Evolutionary conservation across 2,113 vertebrate species (phyloP).

Genomic region (Podilymbus podiceps): DNA sequence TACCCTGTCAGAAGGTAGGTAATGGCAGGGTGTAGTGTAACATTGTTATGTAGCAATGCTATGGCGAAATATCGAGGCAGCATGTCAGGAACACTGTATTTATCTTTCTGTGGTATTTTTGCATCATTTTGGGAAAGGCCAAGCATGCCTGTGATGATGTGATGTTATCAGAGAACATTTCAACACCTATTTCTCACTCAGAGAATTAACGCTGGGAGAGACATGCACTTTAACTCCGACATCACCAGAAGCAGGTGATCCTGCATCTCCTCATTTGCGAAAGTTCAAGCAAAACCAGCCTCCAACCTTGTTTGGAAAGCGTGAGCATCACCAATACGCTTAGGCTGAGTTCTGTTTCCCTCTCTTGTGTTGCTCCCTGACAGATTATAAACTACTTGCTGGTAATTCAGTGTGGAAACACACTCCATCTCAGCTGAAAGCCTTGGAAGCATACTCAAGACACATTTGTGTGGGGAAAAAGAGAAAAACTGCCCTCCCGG

Average conservation of each 20-base stretch:
- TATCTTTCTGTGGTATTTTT: conserved; percentile 36
- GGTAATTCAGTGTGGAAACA: neutral
- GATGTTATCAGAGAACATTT: neutral
- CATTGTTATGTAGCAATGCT: neutral
- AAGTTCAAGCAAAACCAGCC: neutral
- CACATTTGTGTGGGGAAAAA: neutral
- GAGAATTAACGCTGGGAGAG: neutral
- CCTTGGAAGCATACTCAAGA: neutral
- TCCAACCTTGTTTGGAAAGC: neutral
- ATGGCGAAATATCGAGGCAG: neutral
- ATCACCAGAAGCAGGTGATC: neutral
- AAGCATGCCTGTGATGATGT: neutral
- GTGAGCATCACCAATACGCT: neutral
- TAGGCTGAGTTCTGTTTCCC: neutral
- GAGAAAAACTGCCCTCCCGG: neutral
- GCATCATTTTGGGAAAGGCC: neutral
- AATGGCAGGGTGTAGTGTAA: neutral
- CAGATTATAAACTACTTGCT: neutral
- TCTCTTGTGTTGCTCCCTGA: neutral
- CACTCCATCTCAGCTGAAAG: neutral
- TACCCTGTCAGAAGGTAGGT: neutral
- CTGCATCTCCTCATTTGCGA: neutral
- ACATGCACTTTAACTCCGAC: neutral
- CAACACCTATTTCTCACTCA: neutral
- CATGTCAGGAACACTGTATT: neutral